Conservation (phyloP, 2,113 vertebrate genomes). For the Corvus cornix region DNA sequence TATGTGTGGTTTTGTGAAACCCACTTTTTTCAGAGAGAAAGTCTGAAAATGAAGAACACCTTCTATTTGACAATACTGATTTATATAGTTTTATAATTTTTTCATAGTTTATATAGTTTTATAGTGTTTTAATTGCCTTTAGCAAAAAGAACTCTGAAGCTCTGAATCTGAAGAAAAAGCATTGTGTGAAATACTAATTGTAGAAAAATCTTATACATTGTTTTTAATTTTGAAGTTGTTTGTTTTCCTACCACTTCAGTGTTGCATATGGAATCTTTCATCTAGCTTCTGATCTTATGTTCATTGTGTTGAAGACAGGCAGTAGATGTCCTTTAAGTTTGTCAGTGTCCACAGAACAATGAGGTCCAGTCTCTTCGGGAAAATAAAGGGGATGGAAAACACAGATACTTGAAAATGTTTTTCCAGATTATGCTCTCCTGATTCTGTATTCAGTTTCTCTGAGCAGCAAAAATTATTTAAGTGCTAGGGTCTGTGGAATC, state of each 20-base stretch:
- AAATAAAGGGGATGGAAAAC: neutral
- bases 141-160: neutral
- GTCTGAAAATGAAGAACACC: neutral
- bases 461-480: neutral
- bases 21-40: neutral
- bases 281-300: neutral
- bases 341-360: neutral
- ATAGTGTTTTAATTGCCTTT: neutral
- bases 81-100: neutral
- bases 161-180: neutral
- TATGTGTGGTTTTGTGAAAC: neutral
- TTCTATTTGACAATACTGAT: neutral
- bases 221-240: neutral
- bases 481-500: neutral
- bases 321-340: neutral
- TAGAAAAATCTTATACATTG: neutral
- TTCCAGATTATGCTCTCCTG: neutral
- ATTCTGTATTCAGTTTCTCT: neutral
- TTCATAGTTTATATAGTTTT: neutral
- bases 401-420: neutral
- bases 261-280: neutral
- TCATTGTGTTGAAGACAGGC: neutral
- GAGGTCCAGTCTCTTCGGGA: neutral
- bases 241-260: neutral
- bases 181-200: neutral